A percentile compares a stretch with the other conserved stretches of the same genome.
phyloP scores from a whole-genome alignment of 2,888 invertebrate species.

The Sussaba pulchella region DNA sequence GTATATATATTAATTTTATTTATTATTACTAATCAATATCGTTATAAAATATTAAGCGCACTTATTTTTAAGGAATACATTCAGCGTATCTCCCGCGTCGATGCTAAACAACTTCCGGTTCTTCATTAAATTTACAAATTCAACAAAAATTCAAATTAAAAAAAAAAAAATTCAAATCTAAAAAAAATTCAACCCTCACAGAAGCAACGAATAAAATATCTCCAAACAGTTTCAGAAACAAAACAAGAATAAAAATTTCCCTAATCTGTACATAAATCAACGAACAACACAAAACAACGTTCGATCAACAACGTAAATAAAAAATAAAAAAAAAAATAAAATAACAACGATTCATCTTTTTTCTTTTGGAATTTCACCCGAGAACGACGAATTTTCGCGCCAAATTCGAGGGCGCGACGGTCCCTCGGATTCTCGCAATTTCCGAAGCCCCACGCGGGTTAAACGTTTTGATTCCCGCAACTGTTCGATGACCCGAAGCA shows the following conservation, averaged over 20 bases:
- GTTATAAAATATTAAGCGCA: constrained; percentile 64
- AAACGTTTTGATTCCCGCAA: no score
- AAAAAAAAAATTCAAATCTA: no score
- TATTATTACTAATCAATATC: constrained; percentile 39
- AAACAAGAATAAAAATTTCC: constrained; percentile 7
- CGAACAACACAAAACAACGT: not conserved
- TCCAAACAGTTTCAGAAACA: not conserved
- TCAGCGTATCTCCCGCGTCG: not conserved
- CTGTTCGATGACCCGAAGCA: no score
- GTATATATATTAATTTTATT: constrained; percentile 59
- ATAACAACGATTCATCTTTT: not conserved
- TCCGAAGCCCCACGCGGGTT: no score
- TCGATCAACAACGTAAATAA: not conserved
- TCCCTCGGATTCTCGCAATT: no score
- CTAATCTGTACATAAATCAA: not conserved
- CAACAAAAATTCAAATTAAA: no score
- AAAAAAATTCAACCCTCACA: not conserved
- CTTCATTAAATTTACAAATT: not conserved
- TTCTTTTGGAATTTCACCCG: no score
- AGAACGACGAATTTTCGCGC: no score
- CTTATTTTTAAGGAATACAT: constrained; percentile 39
- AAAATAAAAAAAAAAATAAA: constrained; percentile 2
- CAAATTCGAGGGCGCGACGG: no score
- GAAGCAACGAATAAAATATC: not conserved
- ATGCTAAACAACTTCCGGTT: constrained; percentile 20